Conservation (phyloP, 2,888 invertebrate genomes). For the Eumerus sabulonum region DNA sequence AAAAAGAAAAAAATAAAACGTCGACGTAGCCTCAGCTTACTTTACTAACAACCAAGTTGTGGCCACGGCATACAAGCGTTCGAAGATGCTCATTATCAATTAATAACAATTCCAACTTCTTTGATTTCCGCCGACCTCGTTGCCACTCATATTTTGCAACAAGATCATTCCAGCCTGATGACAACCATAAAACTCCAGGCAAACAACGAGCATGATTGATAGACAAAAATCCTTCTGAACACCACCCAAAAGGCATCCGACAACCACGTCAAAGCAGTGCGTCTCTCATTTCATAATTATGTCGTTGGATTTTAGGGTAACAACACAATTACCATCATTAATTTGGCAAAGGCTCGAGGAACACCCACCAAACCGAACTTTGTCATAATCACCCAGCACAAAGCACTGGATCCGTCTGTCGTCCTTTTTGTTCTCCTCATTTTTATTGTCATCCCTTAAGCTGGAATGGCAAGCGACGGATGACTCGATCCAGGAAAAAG, state of each 20-base stretch:
- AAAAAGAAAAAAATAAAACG: no score
- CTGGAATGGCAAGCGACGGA: neutral
- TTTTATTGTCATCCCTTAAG: neutral
- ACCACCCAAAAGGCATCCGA: no score
- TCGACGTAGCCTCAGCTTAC: no score
- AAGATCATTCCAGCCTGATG: constrained; percentile 34
- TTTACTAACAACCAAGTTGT: no score
- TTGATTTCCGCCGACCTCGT: no score
- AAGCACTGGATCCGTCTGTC: constrained; percentile 13
- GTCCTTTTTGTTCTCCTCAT: constrained; percentile 10
- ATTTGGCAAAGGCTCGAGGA: constrained; percentile 53
- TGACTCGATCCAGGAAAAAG: constrained; percentile 50
- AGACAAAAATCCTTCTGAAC: constrained; percentile 16
- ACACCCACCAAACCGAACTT: constrained; percentile 46
- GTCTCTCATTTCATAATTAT: constrained; percentile 46
- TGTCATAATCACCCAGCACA: constrained; percentile 61
- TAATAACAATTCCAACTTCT: no score
- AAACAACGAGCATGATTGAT: constrained; percentile 54
- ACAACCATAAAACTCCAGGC: constrained; percentile 29
- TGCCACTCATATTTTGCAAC: neutral
- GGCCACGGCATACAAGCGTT: no score
- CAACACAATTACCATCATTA: constrained; percentile 61
- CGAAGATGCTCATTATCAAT: no score
- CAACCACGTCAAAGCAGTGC: no score
- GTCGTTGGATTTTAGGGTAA: constrained; percentile 25